Conservation (phyloP, 2,888 invertebrate genomes). For the Calameuta filiformis region DNA sequence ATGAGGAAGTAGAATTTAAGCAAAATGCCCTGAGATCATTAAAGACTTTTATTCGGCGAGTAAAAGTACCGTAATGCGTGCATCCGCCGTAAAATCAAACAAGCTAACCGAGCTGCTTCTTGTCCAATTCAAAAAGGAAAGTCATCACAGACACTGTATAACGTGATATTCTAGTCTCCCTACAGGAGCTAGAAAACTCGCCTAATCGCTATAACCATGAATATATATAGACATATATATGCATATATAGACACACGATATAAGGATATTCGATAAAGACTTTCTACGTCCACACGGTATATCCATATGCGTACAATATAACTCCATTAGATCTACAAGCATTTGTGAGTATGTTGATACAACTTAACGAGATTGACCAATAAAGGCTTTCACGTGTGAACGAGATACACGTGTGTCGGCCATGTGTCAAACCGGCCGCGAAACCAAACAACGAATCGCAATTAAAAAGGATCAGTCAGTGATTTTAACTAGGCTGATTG, state of each 20-base stretch:
- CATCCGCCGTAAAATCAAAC: constrained; percentile 5
- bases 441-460: constrained; percentile 7
- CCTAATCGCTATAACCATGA: not conserved
- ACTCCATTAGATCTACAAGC: not conserved
- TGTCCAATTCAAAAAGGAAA: constrained; percentile 7
- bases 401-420: not conserved
- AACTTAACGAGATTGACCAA: not conserved
- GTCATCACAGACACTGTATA: not conserved
- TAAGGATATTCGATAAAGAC: not conserved
- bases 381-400: constrained; percentile 3
- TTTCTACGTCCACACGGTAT: not conserved
- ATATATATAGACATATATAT: not conserved
- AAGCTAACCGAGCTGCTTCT: not conserved
- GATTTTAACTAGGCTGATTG: not conserved
- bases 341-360: not conserved
- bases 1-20: not conserved
- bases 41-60: not conserved
- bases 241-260: not conserved
- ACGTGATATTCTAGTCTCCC: not conserved
- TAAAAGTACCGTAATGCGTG: constrained; percentile 3
- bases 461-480: constrained; percentile 6
- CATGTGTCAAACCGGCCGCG: constrained; percentile 1
- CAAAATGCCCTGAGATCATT: not conserved
- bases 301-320: not conserved
- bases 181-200: not conserved